Evolutionary conservation across 2,113 vertebrate genomes (phyloP), one percentile per base, ranked within the genome.

Genomic region (Pterocles gutturalis): DNA sequence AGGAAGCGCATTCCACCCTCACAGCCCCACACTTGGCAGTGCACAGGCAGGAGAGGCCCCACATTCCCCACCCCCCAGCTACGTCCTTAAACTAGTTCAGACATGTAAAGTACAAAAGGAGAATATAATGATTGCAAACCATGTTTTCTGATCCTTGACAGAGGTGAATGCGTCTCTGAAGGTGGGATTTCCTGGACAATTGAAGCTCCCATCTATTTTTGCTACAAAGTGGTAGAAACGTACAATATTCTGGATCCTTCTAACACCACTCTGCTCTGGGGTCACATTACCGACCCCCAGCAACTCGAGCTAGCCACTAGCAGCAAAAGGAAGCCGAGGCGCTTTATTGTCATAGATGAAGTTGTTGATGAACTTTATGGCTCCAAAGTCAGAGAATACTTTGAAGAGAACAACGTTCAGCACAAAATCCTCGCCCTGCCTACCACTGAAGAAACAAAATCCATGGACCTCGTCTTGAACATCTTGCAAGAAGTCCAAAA

Each of bases 381-480:
- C 60, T 48, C 96, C 57, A 89, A 94, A 93, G 96, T 98, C 51
- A 91, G 95, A 20, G 70, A 96, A 11, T 99, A 99, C 96, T 97
- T 99, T 7, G 91, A 98, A 54, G 70, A 97, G 71, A 97, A 98
- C 34, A 95, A 98, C 1, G 98, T 98, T 53, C 70, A 97, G 31
- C 97, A 97, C 96, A 98, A 97, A 93, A 98, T 99, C 80, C 96
- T 99, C 2, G 71, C 98, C 41, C 92, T 99, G 69, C 97, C 98
- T 2, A 98, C 98, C 81, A 98, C 98, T 0, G 98, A 99, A 79
- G 98, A 99, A 95, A 99, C 98, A 0, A 99, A 99, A 96, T 99
- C 98, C 70, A 99, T 99, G 97, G 98, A 98, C 20, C 81, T 98
- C 77, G 98, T 97, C 36, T 51, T 99, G 93, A 98, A 96, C 69